A percentile compares a stretch with the other conserved stretches of the same genome.
Evolutionary conservation across 2,797 vertebrate species (phyloP).

Genomic region (Ammospiza maritima): DNA sequence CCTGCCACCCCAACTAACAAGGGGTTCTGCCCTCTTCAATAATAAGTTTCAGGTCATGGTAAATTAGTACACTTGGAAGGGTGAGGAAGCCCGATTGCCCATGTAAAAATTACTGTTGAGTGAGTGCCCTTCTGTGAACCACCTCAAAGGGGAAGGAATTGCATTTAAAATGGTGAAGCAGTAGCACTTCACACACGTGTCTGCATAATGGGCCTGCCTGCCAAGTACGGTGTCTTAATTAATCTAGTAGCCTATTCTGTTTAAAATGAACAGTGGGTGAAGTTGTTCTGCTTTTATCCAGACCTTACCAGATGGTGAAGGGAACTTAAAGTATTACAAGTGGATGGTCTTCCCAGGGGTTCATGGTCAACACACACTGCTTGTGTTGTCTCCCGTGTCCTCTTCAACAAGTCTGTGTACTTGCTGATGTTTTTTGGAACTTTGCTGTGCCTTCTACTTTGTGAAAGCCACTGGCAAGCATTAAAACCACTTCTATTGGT

Average conservation of each 20-base stretch:
- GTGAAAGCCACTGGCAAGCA: slow-evolving; percentile 47
- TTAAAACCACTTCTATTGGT: slow-evolving; percentile 44
- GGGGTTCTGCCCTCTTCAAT: slow-evolving; percentile 19
- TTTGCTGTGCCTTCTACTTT: slow-evolving; percentile 68
- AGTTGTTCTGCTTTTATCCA: slow-evolving; percentile 30
- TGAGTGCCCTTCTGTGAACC: slow-evolving; percentile 39
- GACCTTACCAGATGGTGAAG: slow-evolving; percentile 45
- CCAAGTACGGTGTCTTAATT: slow-evolving; percentile 9
- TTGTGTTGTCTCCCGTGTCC: slow-evolving; percentile 29
- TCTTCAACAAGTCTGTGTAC: slow-evolving; percentile 70
- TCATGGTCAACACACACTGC: slow-evolving; percentile 3
- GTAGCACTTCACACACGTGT: slow-evolving; percentile 64
- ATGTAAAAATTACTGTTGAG: slow-evolving; percentile 31
- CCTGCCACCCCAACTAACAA: slow-evolving; percentile 12
- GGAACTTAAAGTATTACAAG: background rate
- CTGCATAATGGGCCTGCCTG: slow-evolving; percentile 46
- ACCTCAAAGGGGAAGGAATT: slow-evolving; percentile 41
- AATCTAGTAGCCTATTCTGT: slow-evolving; percentile 40
- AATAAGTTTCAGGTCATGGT: slow-evolving; percentile 7
- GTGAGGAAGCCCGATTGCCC: background rate
- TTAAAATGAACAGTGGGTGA: slow-evolving; percentile 50
- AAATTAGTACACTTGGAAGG: slow-evolving; percentile 40
- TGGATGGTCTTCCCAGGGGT: slow-evolving; percentile 34
- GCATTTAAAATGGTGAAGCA: slow-evolving; percentile 37
- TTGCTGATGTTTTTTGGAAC: slow-evolving; percentile 71